These are phyloP conservation scores for Chaetorhynchus papuensis DNA, from an alignment of 2,113 vertebrate species.

Conservation along the genomic window DNA sequence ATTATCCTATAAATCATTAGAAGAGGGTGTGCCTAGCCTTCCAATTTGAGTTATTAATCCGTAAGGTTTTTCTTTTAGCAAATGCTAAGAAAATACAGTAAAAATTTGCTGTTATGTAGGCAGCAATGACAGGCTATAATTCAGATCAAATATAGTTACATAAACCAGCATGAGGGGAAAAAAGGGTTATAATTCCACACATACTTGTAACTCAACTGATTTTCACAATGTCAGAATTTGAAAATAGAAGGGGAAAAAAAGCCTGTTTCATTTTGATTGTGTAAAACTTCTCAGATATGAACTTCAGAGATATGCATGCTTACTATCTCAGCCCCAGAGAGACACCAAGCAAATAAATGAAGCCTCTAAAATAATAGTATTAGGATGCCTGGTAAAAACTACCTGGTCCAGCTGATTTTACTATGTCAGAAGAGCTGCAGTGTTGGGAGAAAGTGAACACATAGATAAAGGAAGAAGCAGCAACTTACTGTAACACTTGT, in stretches of 20 bases:
- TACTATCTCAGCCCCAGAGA: background rate
- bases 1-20: background rate
- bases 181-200: background rate
- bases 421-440: background rate
- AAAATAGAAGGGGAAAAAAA: background rate
- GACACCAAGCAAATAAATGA: background rate
- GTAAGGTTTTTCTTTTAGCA: background rate
- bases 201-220: background rate
- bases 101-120: background rate
- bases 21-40: background rate
- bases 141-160: background rate
- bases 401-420: background rate
- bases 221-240: background rate
- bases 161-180: background rate
- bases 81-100: background rate
- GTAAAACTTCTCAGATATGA: background rate
- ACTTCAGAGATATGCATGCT: background rate
- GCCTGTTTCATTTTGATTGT: background rate
- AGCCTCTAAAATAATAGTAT: background rate
- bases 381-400: background rate
- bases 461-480: background rate
- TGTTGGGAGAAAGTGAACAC: background rate
- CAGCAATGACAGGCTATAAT: background rate
- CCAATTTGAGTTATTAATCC: background rate
- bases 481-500: background rate